Conservation (phyloP, 2,113 vertebrate species). For the Onychostruthus taczanowskii region DNA sequence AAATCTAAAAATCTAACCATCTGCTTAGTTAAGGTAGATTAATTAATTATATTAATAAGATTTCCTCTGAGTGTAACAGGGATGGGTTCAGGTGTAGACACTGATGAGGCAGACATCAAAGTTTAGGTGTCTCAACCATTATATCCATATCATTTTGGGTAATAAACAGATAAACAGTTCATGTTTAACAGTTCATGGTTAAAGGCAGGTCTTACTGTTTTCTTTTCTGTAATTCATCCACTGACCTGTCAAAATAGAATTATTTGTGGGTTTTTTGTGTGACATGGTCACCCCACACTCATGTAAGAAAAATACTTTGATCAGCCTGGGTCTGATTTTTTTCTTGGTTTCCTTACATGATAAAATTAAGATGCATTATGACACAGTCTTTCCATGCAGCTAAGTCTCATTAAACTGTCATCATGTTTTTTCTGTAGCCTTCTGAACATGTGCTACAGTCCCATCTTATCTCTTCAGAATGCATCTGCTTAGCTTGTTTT, state of each 20-base stretch:
- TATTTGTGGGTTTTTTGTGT: background rate
- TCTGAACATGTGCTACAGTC: background rate
- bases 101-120: background rate
- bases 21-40: background rate
- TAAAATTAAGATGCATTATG: background rate
- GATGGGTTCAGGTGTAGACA: background rate
- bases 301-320: background rate
- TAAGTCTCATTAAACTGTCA: background rate
- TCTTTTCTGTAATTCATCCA: background rate
- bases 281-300: background rate
- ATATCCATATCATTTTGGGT: background rate
- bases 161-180: background rate
- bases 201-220: background rate
- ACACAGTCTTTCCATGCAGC: background rate
- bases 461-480: background rate
- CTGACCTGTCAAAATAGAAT: background rate
- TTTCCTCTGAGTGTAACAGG: background rate
- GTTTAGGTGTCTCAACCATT: background rate
- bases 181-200: background rate
- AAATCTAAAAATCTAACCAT: background rate
- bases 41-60: background rate
- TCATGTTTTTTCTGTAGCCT: background rate
- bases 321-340: background rate
- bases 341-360: background rate
- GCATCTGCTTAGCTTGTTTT: background rate